phyloP scores from a whole-genome alignment of 2,797 vertebrate genomes.

The Microctenopoma stevenorrisi region DNA sequence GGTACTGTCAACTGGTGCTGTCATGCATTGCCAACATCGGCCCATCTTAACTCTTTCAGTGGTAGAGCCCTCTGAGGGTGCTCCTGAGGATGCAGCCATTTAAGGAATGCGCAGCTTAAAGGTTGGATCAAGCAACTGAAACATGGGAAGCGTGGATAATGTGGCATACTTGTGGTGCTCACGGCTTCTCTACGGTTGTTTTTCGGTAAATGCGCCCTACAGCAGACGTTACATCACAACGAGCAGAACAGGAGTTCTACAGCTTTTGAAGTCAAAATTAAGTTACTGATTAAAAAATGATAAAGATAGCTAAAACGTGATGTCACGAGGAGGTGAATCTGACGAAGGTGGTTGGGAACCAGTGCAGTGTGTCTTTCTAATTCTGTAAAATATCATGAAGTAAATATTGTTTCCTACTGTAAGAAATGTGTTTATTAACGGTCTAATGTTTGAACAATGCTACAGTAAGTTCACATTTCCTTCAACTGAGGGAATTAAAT shows the following conservation, averaged over 20 bases:
- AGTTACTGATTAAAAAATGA: too few relatives aligned
- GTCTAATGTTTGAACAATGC: background rate
- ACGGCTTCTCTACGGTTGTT: slow-evolving; percentile 29
- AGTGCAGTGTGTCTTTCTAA: background rate
- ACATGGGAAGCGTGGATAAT: slow-evolving; percentile 60
- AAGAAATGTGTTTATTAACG: too few relatives aligned
- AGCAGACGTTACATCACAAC: slow-evolving; percentile 28
- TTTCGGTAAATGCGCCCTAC: slow-evolving; percentile 9
- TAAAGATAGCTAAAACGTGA: too few relatives aligned
- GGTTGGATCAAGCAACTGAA: slow-evolving; percentile 56
- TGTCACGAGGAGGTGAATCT: too few relatives aligned
- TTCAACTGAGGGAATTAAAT: slow-evolving; percentile 5
- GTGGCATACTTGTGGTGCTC: slow-evolving; percentile 25
- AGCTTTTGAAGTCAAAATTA: too few relatives aligned
- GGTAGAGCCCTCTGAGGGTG: slow-evolving; percentile 53
- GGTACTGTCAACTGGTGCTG: slow-evolving; percentile 83
- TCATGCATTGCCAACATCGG: slow-evolving; percentile 82
- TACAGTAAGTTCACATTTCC: too few relatives aligned
- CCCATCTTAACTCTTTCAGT: slow-evolving; percentile 73
- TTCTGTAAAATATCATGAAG: too few relatives aligned
- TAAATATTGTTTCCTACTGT: too few relatives aligned
- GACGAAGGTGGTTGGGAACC: too few relatives aligned
- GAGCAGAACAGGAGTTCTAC: background rate
- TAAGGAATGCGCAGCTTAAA: slow-evolving; percentile 51
- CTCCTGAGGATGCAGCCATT: slow-evolving; percentile 63